Evolutionary conservation across 2,888 invertebrate genomes (phyloP), one percentile per base, ranked within the genome.

Genomic region (Seira musarum): DNA sequence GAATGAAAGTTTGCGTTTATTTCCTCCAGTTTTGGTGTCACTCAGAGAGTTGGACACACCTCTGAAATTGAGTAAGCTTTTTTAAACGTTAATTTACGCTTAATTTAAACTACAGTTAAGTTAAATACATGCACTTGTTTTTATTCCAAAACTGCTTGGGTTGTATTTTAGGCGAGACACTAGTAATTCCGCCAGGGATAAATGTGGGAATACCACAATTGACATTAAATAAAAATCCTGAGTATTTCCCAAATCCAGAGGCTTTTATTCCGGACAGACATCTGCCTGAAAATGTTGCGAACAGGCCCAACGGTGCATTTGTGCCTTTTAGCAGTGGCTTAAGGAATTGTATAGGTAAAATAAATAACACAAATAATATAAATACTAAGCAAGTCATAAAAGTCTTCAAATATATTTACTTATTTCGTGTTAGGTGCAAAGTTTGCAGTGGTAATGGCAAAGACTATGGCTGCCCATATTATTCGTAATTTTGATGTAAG

Each of bases 311-410:
- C 22, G 30, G 6, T 13, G 40, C 35, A 3, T 71, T 24, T n/a
- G 40, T 61, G 10, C 61, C 63, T 6, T 71, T 71, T 22, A 30
- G 40, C 6, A 22, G 24, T 40, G 63, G 61, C 1, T 46, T 64
- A n/a, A 30, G 63, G 10, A 73, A 57, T 66, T 73, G 73, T 66
- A 73, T 73, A 1, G 73, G 73, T 73, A 30, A 19, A 35, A 3
- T 22, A 25, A 72, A 49, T 24, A 17, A 13, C 30, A 13, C 46
- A n/a, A 8, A 25, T 25, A 71, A 61, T 57, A 65, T 65, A 22
- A 22, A 21, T 17, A 65, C 35, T 5, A 30, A 65, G 30, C 3
- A n/a, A 19, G 2, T 15, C 22, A 21, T 13, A 13, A 10, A 19
- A 22, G 24, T 19, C 6, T 61, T 6, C 15, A 57, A 65, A 25